Evolutionary conservation across 2,113 vertebrate genomes (phyloP).

Genomic region (Hemiscyllium ocellatum): DNA sequence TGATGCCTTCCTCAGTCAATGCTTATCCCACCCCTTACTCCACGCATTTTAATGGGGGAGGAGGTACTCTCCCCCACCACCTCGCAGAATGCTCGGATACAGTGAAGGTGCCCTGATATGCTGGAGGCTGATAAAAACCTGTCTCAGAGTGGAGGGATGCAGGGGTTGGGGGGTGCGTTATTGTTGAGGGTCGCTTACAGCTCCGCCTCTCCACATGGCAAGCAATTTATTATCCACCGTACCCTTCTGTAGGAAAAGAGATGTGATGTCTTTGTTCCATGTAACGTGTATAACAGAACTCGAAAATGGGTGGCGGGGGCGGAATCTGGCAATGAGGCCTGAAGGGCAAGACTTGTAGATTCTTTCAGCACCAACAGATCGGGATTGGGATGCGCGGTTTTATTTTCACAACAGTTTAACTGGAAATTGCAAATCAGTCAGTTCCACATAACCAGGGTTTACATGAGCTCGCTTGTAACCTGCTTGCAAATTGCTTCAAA

Average conservation of each 20-base stretch:
- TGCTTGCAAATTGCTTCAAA: slow-evolving; percentile 34
- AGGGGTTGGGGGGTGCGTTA: not conserved
- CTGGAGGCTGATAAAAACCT: not conserved
- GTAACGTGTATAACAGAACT: not conserved
- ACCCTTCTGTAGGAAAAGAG: not conserved
- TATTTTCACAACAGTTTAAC: not conserved
- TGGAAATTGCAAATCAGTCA: not conserved
- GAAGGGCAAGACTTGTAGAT: not conserved
- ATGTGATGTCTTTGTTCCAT: not conserved
- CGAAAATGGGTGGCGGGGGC: not conserved
- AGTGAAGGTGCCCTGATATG: not conserved
- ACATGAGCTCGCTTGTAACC: not conserved
- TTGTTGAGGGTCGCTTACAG: not conserved
- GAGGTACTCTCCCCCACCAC: not conserved
- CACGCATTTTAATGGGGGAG: not conserved
- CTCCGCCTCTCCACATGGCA: not conserved
- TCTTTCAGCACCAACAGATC: not conserved
- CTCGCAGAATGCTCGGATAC: not conserved
- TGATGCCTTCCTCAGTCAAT: not conserved
- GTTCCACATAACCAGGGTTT: not conserved
- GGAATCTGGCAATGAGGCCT: not conserved
- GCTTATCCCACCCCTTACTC: not conserved
- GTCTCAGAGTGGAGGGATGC: not conserved
- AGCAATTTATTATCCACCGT: not conserved
- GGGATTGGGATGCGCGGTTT: not conserved